Evolutionary conservation across 2,797 vertebrate genomes (phyloP).

Genomic region (Delichon dasypus): DNA sequence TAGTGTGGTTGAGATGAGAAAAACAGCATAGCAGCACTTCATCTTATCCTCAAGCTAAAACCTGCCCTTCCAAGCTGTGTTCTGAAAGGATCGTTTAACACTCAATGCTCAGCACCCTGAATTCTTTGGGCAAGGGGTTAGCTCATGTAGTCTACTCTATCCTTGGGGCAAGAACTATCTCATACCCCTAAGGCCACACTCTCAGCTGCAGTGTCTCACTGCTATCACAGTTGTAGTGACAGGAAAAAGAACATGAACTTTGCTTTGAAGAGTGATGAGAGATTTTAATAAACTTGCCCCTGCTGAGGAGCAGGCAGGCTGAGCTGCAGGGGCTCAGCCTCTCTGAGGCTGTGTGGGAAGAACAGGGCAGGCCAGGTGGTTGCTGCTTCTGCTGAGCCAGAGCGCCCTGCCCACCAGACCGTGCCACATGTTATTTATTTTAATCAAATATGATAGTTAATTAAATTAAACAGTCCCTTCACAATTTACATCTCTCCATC

Average conservation of each 20-base stretch:
- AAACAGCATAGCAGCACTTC: neutral
- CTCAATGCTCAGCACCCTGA: neutral
- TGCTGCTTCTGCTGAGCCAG: neutral
- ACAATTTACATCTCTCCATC: neutral
- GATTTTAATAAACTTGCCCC: neutral
- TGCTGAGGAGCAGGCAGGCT: neutral
- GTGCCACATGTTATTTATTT: neutral
- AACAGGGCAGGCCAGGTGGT: neutral
- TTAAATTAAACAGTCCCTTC: conserved; percentile 4
- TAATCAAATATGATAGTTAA: conserved; percentile 3
- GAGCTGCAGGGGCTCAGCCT: neutral
- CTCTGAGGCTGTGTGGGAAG: neutral
- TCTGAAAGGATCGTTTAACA: neutral
- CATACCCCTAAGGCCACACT: fast-evolving
- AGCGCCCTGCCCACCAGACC: neutral
- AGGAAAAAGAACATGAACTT: neutral
- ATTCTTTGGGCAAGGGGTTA: neutral
- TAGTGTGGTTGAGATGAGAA: neutral
- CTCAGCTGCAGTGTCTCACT: neutral
- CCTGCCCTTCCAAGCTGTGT: neutral
- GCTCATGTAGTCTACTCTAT: fast-evolving
- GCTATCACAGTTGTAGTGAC: neutral
- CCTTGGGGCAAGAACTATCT: neutral
- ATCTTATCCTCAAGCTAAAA: neutral
- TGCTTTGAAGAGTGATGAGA: neutral